A percentile compares a stretch with the other conserved stretches of the same genome.
These are phyloP conservation scores for Lytechinus variegatus DNA, from an alignment of 35 echinoderm and acorn worm genomes.

Conservation along the genomic window DNA sequence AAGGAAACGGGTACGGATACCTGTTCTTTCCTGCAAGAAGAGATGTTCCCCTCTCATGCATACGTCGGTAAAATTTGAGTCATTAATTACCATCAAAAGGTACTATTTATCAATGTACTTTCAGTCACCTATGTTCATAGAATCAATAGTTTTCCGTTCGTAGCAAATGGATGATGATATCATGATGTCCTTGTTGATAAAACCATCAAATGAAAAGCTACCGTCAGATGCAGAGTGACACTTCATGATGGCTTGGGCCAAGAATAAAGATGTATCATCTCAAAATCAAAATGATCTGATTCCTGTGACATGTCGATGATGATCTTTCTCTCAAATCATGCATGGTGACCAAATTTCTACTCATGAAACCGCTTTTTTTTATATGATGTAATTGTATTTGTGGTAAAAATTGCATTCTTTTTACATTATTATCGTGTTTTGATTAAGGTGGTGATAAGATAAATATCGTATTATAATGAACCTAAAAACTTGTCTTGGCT, in stretches of 20 bases:
- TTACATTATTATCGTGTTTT: neutral
- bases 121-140: neutral
- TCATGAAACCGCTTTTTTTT: neutral
- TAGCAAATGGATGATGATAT: neutral
- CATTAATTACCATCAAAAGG: neutral
- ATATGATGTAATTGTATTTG: neutral
- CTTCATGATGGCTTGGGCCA: neutral
- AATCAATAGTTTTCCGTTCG: neutral
- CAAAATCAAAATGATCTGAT: neutral
- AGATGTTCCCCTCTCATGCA: neutral
- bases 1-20: neutral
- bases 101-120: neutral
- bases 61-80: neutral
- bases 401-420: too few relatives aligned
- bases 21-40: conserved; percentile 1
- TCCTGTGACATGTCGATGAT: neutral
- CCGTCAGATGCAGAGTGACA: neutral
- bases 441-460: neutral
- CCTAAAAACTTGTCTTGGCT: neutral
- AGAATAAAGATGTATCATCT: neutral
- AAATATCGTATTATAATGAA: neutral
- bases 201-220: neutral
- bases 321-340: neutral
- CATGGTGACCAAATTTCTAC: neutral
- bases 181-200: neutral